Conservation (phyloP, 2,113 vertebrate genomes). For the Proterorhinus semilunaris region DNA sequence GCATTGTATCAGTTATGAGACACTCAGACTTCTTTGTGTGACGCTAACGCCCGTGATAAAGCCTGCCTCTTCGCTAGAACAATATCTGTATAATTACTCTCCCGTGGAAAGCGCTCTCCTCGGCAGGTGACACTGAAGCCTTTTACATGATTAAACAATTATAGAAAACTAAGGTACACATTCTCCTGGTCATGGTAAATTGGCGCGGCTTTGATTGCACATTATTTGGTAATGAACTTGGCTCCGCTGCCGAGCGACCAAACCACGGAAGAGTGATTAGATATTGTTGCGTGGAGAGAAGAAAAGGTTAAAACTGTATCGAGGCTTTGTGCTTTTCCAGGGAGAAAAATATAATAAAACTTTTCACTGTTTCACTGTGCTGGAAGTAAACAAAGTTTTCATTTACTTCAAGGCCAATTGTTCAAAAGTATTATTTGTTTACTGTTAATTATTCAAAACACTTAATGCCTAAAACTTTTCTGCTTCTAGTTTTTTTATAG, state of each 20-base stretch:
- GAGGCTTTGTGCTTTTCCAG: neutral
- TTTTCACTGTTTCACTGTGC: neutral
- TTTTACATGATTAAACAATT: conserved; percentile 47
- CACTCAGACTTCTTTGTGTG: neutral
- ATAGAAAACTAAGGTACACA: conserved; percentile 34
- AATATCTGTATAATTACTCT: conserved; percentile 25
- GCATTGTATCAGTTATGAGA: neutral
- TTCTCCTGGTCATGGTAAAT: neutral
- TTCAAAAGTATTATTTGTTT: neutral
- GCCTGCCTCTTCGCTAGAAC: conserved; percentile 4
- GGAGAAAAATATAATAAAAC: neutral
- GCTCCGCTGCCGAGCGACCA: neutral
- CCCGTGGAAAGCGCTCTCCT: neutral
- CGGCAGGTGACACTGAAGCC: conserved; percentile 24
- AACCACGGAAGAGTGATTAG: conserved; percentile 7
- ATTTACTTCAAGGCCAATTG: conserved; percentile 1
- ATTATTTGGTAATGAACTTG: conserved; percentile 41
- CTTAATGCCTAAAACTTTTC: neutral
- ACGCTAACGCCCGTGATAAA: neutral
- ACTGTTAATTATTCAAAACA: conserved; percentile 5
- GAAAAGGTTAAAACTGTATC: neutral
- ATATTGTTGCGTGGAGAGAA: neutral
- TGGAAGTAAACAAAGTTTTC: neutral
- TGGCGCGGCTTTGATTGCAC: conserved; percentile 37
- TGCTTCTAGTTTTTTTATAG: neutral